Base-by-base conservation (phyloP, 2,888 invertebrate genomes). In the Cotesia congregata region DNA sequence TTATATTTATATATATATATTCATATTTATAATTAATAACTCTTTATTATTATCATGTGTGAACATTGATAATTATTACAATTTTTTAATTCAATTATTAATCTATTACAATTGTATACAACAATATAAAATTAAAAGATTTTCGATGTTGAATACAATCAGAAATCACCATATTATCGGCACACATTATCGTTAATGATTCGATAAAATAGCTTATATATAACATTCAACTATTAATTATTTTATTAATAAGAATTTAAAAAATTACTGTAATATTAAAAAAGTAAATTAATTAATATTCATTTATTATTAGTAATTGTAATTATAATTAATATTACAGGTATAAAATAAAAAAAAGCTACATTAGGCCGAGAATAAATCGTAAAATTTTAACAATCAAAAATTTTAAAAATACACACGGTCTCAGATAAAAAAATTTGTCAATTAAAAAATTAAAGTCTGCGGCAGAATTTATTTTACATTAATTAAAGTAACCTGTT, bases 141-240 rank as follows among this genome's bases (percentile, higher is more conserved):
- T 60, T 71, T 71, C 71, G 60, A 71, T 71, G 71, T 71, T 30
- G 39, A 67, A 67, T 67, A 67, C 15, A 9, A 67, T n/a, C 5
- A 39, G 9, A 39, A 50, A 50, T 50, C 50, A 12, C 50, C 50
- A 50, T 50, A 50, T 50, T 67, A 39, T 12, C 15, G 41, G 67
- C 67, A 38, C 38, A n/a, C 50, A 50, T 30, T 30, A 30, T 30
- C 30, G 30, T 69, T 9, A 67, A 67, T 68, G 40, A 68, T 40
- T 40, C 17, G 68, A 68, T 68, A 68, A 68, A 68, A 40, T 40
- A 68, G 12, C 40, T 40, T 50, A n/a, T 5, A 3, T n/a, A n/a
- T 5, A 15, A 62, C 62, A 62, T 17, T 62, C 62, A 62, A 62
- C 15, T 50, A 50, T 50, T 50, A 50, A 50, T 50, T 12, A 50